Percentiles rank a stretch among this genome's conserved stretches.
These are phyloP conservation scores for Drosophila ohnishii DNA, from an alignment of 1,140 invertebrate species.

Conservation along the genomic window DNA sequence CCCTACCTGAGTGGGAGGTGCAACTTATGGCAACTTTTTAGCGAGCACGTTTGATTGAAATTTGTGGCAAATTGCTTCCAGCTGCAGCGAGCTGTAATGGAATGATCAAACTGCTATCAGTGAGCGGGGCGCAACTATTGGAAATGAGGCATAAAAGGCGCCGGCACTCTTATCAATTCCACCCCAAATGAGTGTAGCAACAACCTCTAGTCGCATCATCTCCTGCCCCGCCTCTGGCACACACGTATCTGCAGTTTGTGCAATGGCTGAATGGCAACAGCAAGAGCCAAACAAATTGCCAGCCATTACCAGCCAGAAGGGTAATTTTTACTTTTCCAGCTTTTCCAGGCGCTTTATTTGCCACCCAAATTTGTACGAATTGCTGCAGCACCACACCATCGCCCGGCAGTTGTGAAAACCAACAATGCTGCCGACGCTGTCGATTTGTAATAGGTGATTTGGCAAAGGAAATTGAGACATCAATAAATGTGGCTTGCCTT, in stretches of 20 bases:
- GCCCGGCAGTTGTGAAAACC: constrained; percentile 64
- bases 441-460: constrained; percentile 82
- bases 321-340: constrained; percentile 79
- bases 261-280: constrained; percentile 56
- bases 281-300: constrained; percentile 75
- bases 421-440: constrained; percentile 66
- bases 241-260: constrained; percentile 62
- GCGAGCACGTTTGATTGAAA: constrained; percentile 79
- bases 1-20: constrained; percentile 51
- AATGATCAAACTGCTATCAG: constrained; percentile 61
- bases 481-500: constrained; percentile 76
- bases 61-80: constrained; percentile 73
- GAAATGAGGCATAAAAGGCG: constrained; percentile 61
- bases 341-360: constrained; percentile 71
- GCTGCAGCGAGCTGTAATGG: constrained; percentile 51
- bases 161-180: constrained; percentile 43
- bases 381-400: constrained; percentile 48
- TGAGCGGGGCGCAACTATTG: constrained; percentile 29
- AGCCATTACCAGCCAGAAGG: constrained; percentile 76
- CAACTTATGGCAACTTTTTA: constrained; percentile 73
- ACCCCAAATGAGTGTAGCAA: constrained; percentile 26
- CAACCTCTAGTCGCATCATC: constrained; percentile 21
- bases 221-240: constrained; percentile 7
- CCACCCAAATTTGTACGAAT: constrained; percentile 80
- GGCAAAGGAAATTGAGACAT: constrained; percentile 80